Evolutionary conservation across 2,888 invertebrate species (phyloP).

Genomic region (Anticlea derivata): DNA sequence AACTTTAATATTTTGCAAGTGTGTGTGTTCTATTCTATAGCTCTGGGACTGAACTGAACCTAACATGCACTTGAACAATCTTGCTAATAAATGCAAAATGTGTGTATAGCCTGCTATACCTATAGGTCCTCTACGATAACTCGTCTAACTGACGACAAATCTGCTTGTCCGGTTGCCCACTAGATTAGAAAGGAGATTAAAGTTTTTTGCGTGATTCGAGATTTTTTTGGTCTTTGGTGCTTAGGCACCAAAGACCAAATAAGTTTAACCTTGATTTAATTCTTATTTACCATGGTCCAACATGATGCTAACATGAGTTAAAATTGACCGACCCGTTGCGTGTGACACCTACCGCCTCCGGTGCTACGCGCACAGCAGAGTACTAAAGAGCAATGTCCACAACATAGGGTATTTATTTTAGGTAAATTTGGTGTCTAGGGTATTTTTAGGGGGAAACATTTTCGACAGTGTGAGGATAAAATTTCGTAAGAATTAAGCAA

Average conservation of each 20-base stretch:
- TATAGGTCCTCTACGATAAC: constrained; percentile 24
- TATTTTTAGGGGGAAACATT: too few species aligned
- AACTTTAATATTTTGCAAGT: constrained; percentile 30
- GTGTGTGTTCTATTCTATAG: constrained; percentile 35
- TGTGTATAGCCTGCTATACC: constrained; percentile 30
- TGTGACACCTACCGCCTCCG: too few species aligned
- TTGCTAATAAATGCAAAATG: constrained; percentile 62
- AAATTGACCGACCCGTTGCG: too few species aligned
- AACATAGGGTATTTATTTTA: too few species aligned
- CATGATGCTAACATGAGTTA: too few species aligned
- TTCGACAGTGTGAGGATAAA: too few species aligned
- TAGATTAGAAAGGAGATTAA: constrained; percentile 53
- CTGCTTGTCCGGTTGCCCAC: constrained; percentile 23
- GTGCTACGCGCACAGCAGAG: too few species aligned
- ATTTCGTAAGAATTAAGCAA: too few species aligned
- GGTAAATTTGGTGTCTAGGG: too few species aligned
- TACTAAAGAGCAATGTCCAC: too few species aligned
- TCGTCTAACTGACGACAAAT: neutral
- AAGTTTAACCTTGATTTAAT: constrained; percentile 59
- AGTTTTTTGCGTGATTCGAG: constrained; percentile 43
- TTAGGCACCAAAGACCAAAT: constrained; percentile 51
- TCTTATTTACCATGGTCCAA: constrained; percentile 7
- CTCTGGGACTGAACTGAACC: constrained; percentile 56
- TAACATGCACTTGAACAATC: constrained; percentile 59
- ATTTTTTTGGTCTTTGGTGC: constrained; percentile 48